Evolutionary conservation across 1,140 invertebrate species (phyloP), one percentile per base, ranked within the genome.

Genomic region (Sesamia nonagrioides): DNA sequence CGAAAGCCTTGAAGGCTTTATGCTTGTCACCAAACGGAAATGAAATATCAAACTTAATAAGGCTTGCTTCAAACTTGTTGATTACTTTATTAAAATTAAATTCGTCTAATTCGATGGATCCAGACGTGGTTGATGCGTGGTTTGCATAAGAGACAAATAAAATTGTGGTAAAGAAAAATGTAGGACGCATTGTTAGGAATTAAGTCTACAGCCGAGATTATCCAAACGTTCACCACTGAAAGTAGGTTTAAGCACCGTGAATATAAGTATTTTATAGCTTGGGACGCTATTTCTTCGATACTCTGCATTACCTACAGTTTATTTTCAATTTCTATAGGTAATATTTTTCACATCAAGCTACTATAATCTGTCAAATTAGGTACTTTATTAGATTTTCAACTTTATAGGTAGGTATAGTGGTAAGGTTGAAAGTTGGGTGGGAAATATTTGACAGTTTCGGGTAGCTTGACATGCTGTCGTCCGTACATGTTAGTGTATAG

Each of bases 21-120:
- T 99, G 98, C 92, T 99, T 99, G 1, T 98, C 97, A 0, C 98
- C 98, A 92, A 99, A 99, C 0, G 99, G 98, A 95, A 98, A 99
- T 0, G 98, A 97, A 4, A 98, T 97, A 89, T 99, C 98, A 91
- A 99, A 99, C 92, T 99, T 99, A 0, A 99, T 97, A 13, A 99
- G 83, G 0, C 97, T 96, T 1, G 97, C 97, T 88, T 97, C 97
- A 89, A 99, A 99, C 90, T 97, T 98, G 5, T 95, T 94, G 15
- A 98, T 95, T 13, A 99, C 89, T 91, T 97, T 97, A 83, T 97
- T 96, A 85, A 98, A 98, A 37, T 96, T 97, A 78, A 96, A 95
- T 77, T 97, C 96, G 84, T 97, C 97, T 81, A 98, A 91, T 50
- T 96, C 96, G 15, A 98, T 95, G 76, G 97, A 97, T 78, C 97